phyloP scores from a whole-genome alignment of 23 tunicate genomes.

The Oikopleura dioica region DNA sequence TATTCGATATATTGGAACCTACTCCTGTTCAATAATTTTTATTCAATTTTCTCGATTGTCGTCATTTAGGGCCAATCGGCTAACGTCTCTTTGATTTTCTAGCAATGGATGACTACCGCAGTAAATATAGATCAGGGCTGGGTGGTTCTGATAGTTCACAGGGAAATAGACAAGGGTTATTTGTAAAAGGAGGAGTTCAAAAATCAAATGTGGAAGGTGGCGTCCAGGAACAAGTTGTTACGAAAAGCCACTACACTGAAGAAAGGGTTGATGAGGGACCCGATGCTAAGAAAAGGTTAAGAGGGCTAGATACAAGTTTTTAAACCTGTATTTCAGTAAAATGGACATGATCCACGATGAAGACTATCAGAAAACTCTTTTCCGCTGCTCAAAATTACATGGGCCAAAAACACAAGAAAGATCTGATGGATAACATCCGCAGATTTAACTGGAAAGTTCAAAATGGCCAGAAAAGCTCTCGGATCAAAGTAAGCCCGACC shows the following conservation, averaged over 20 bases:
- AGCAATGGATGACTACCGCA: too few relatives aligned
- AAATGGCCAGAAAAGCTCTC: not conserved
- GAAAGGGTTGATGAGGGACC: not conserved
- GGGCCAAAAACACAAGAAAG: not conserved
- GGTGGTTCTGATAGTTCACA: too few relatives aligned
- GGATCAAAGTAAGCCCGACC: too few relatives aligned
- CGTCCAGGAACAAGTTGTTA: not conserved
- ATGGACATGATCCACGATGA: not conserved
- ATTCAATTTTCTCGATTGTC: too few relatives aligned
- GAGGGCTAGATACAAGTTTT: not conserved
- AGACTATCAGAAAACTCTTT: not conserved
- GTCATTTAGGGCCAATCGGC: too few relatives aligned
- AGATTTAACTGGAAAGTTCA: not conserved
- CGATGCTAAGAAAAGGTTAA: not conserved
- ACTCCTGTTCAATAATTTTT: too few relatives aligned
- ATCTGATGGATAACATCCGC: not conserved
- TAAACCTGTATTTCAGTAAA: not conserved
- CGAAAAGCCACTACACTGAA: not conserved
- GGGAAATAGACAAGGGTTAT: not conserved
- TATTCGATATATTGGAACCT: too few relatives aligned
- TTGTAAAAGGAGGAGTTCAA: not conserved
- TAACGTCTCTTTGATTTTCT: too few relatives aligned
- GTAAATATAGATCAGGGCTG: too few relatives aligned
- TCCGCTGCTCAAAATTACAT: not conserved
- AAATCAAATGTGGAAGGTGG: not conserved